These are phyloP conservation scores for Melanargia galathea DNA, from an alignment of 2,888 invertebrate genomes.

Conservation along the genomic window DNA sequence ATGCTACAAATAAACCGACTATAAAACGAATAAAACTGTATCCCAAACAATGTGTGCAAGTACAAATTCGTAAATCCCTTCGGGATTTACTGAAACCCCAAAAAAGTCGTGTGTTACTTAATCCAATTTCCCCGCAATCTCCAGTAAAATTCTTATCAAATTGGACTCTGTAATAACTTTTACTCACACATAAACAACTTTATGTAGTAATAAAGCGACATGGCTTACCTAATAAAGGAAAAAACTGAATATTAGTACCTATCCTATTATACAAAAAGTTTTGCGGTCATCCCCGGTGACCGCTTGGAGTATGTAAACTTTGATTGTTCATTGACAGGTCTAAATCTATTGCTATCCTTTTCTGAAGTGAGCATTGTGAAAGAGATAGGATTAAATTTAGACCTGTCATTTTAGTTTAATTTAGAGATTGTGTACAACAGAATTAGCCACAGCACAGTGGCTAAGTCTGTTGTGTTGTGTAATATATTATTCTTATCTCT, in stretches of 20 bases:
- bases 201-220: conserved; percentile 25
- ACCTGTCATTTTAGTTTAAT: no score
- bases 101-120: conserved; percentile 53
- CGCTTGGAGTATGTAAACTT: no score
- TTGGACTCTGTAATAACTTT: conserved; percentile 37
- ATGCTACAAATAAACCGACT: conserved; percentile 6
- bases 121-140: conserved; percentile 59
- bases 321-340: no score
- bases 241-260: conserved; percentile 17
- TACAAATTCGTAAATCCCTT: conserved; percentile 27
- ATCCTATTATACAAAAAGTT: conserved; percentile 6
- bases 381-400: no score
- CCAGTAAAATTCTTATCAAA: conserved; percentile 46
- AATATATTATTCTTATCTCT: no score
- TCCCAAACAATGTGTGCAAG: conserved; percentile 25
- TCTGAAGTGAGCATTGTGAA: no score
- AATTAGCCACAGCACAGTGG: no score
- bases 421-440: no score
- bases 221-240: conserved; percentile 5
- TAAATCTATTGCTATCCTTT: no score
- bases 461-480: no score
- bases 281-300: not conserved
- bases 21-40: conserved; percentile 26
- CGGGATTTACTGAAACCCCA: conserved; percentile 59
- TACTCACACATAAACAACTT: conserved; percentile 25